Conservation (phyloP, 1,140 invertebrate species). For the Meloidogyne chitwoodi region DNA sequence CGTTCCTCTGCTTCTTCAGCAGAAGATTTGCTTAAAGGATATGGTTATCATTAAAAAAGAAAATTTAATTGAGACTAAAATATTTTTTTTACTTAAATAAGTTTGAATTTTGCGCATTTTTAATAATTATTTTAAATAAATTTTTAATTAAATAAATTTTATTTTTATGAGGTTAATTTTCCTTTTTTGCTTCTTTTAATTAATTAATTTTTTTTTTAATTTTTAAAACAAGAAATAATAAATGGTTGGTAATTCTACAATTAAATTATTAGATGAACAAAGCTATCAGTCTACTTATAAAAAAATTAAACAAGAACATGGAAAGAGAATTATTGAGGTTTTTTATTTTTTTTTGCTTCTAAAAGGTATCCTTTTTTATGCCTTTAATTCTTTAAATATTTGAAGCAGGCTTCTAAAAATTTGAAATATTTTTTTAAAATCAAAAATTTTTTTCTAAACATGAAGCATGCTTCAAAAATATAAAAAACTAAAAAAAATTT, state of each 20-base stretch:
- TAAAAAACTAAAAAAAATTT: too few species aligned
- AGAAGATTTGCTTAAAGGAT: slow-evolving; percentile 15
- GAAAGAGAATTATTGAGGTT: slow-evolving; percentile 3
- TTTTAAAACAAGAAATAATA: not conserved
- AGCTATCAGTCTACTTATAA: slow-evolving; percentile 10
- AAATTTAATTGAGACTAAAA: not conserved
- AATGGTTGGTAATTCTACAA: not conserved
- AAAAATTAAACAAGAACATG: slow-evolving; percentile 7
- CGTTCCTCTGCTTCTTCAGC: not conserved
- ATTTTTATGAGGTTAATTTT: not conserved
- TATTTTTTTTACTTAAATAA: not conserved
- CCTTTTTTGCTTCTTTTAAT: too few species aligned
- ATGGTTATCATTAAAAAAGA: slow-evolving; percentile 6
- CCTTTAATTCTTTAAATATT: too few species aligned
- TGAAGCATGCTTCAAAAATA: too few species aligned
- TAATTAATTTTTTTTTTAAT: not conserved
- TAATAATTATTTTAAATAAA: not conserved
- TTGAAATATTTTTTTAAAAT: too few species aligned
- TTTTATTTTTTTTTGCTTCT: not conserved
- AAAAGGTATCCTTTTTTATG: too few species aligned
- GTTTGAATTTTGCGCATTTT: not conserved
- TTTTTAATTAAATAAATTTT: not conserved
- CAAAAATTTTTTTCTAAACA: too few species aligned
- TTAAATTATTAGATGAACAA: slow-evolving; percentile 1
- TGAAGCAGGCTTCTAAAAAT: not conserved